Evolutionary conservation across 23 tunicate genomes (phyloP), one percentile per base, ranked within the genome.

Genomic region (Halocynthia aurantium): DNA sequence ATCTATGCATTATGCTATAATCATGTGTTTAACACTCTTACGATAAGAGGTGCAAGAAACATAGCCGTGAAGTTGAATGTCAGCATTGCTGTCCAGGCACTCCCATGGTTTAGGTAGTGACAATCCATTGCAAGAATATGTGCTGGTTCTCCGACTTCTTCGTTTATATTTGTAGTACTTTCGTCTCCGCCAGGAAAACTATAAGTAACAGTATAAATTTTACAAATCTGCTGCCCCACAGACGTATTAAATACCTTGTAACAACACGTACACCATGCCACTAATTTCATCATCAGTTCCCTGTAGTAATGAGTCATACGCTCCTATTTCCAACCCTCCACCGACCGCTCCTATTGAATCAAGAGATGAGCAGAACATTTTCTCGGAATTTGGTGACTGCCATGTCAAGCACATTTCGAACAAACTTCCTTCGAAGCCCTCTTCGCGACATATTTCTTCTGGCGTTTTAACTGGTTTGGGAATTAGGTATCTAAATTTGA

Each of bases 21-120:
- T 31, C 44, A 31, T 31, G 44, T 4, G 44, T 31, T 31, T 31
- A 31, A 31, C 44, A 31, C 61, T 54, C 93, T 87, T 77, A 87
- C 93, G 7, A 77, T 50, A 7, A 87, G 56, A 0, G 93, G 93
- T 6, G 82, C 22, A 22, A 87, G 18, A 61, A 82, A 87, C 86
- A 87, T 82, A 12, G 72, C 83, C 22, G 77, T 51, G 75, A 87
- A 87, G 80, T 87, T 87, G 80, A 70, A 82, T 9, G 12, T 50
- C 51, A 82, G 57, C 31, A 87, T 82, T 10, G 22, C 78, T 5
- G 15, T 71, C 83, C 82, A 87, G 7, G 83, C 83, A 6, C 7
- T 15, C 60, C 82, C 70, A 6, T 61, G n/a, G 55, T 77, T 31
- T 66, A 74, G 53, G 65, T 87, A 87, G 8, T 77, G 73, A 67